phyloP scores from a whole-genome alignment of 1,140 invertebrate genomes.

The Mesaphorura yosii region DNA sequence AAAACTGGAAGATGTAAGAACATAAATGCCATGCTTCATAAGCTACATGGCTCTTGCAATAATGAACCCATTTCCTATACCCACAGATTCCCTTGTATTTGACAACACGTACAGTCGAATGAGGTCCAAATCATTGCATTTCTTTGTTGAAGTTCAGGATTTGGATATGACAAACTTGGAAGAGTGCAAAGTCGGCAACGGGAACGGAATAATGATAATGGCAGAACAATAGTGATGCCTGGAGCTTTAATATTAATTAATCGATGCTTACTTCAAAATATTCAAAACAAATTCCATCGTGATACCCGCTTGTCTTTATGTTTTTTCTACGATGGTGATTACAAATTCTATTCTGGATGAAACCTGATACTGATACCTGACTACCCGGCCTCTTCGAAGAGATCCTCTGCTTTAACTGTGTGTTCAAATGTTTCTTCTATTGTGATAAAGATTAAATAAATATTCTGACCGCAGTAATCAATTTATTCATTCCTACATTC shows the following conservation, averaged over 20 bases:
- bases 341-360: no score
- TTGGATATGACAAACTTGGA: not conserved
- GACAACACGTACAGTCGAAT: conserved; percentile 76
- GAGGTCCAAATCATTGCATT: conserved; percentile 66
- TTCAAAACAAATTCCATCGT: not conserved
- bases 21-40: not conserved
- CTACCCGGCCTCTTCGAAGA: no score
- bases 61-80: conserved; percentile 16
- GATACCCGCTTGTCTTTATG: not conserved
- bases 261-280: not conserved
- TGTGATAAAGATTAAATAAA: no score
- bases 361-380: no score
- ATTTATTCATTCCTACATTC: no score
- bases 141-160: conserved; percentile 34
- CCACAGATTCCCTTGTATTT: conserved; percentile 72
- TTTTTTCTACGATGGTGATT: no score
- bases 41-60: not conserved
- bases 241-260: not conserved
- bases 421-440: no score
- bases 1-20: conserved; percentile 66
- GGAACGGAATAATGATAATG: not conserved
- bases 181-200: not conserved
- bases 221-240: not conserved
- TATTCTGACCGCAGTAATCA: no score
- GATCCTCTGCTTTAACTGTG: no score